Percentiles rank a stretch among this genome's conserved stretches.
Conservation (phyloP, 2,113 vertebrate species). For the Myrmophylax atrothorax region DNA sequence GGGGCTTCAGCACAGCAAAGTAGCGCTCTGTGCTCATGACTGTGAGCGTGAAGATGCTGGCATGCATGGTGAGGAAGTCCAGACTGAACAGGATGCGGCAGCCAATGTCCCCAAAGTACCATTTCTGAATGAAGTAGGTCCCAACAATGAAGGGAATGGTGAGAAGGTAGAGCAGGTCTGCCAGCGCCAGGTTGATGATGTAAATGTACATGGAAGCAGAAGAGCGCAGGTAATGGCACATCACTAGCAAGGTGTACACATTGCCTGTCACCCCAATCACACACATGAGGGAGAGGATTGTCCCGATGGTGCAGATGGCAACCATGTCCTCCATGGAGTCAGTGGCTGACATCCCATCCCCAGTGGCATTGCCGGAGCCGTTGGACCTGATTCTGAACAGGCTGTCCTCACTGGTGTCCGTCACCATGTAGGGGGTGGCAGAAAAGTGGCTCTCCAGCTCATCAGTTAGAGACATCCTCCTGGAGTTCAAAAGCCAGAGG, state of each 20-base stretch:
- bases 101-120: constrained; percentile 89
- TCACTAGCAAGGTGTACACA: constrained; percentile 89
- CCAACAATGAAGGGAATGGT: constrained; percentile 92
- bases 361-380: constrained; percentile 7
- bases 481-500: background rate
- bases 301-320: constrained; percentile 84
- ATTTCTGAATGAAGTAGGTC: constrained; percentile 88
- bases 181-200: constrained; percentile 89
- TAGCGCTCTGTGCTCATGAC: constrained; percentile 93
- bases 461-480: constrained; percentile 36
- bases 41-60: constrained; percentile 91
- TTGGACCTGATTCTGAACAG: constrained; percentile 72
- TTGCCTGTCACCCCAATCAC: constrained; percentile 86
- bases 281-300: constrained; percentile 88
- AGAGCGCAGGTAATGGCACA: constrained; percentile 87
- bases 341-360: constrained; percentile 2
- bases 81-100: constrained; percentile 87
- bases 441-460: constrained; percentile 49
- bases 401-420: constrained; percentile 67
- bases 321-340: constrained; percentile 79
- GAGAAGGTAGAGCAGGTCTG: constrained; percentile 89
- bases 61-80: constrained; percentile 93
- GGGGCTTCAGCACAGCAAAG: constrained; percentile 87
- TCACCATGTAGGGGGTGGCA: constrained; percentile 68
- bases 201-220: constrained; percentile 94